Evolutionary conservation across 2,797 vertebrate species (phyloP), one percentile per base, ranked within the genome.

Genomic region (Coregonus suidteri): DNA sequence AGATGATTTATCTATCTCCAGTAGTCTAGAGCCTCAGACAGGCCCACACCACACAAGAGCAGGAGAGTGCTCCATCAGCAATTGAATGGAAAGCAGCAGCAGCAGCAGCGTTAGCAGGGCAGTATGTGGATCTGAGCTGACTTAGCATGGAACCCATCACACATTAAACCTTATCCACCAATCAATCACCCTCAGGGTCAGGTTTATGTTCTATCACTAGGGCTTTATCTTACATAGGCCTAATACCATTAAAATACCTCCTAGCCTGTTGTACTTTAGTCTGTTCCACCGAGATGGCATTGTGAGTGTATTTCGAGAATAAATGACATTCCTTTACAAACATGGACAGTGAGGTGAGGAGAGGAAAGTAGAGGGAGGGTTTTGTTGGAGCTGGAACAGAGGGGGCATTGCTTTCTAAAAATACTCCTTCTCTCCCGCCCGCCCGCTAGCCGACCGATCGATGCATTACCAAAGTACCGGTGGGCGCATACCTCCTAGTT

Each of bases 321-420:
- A 77, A 69, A 79, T 78, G 11, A 79, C 76, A 82, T 86, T 86
- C 84, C 84, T 82, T 82, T 83, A 82, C 78, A 83, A 84, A 86
- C 80, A 83, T 74, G 79, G 84, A 80, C 75, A 80, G 75, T 4
- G n/a, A 16, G 56, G 66, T 68, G 65, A 71, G 47, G 3, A 20
- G 30, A 4, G 30, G 30, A 59, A 53, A 47, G 9, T 47, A 47
- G 53, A 56, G n/a, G 30, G 56, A 20, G 68, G 59, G 16, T 18
- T 9, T 71, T 41, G 59, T 62, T 69, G 20, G 34, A 76, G 47
- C 31, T 6, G 6, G 16, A 31, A 64, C 35, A 51, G 31, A 30
- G 59, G 52, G 73, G 69, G 73, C 73, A 79, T 69, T 81, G 54
- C 70, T 81, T 83, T 76, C 81, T 83, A 79, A 83, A 81, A 82